Conservation (phyloP, 2,797 vertebrate genomes). For the Monodelphis domestica region DNA sequence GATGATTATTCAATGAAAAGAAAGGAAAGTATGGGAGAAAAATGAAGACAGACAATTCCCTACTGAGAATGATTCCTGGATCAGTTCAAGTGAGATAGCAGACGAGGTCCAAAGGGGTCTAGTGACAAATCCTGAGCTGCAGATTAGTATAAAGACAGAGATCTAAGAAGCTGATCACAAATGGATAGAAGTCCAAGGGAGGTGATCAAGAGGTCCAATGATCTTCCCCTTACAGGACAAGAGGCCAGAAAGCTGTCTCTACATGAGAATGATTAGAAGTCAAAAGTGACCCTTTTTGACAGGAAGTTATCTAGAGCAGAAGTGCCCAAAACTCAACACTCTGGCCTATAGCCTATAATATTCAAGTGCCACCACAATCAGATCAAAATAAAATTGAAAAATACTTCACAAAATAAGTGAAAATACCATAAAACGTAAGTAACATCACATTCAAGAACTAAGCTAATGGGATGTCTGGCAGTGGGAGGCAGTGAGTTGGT, state of each 20-base stretch:
- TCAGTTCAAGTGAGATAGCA: neutral
- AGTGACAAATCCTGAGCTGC: neutral
- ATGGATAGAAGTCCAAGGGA: neutral
- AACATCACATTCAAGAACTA: neutral
- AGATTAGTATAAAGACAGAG: neutral
- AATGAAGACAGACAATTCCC: neutral
- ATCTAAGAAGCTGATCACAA: neutral
- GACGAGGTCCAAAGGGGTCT: neutral
- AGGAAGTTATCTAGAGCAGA: neutral
- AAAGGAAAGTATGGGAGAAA: neutral
- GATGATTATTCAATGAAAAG: neutral
- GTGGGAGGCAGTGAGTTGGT: too few species aligned
- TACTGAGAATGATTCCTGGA: neutral
- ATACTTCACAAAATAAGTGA: neutral
- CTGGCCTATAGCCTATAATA: neutral
- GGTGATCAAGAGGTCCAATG: neutral
- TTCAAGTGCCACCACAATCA: neutral
- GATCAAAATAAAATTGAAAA: neutral
- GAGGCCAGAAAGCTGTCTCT: neutral
- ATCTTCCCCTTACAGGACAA: too few species aligned
- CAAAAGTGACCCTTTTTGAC: neutral
- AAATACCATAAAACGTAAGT: neutral
- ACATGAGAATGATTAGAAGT: neutral
- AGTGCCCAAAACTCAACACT: neutral
- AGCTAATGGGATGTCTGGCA: too few species aligned